phyloP scores from a whole-genome alignment of 2,888 invertebrate genomes.

The Masnerella sp. region DNA sequence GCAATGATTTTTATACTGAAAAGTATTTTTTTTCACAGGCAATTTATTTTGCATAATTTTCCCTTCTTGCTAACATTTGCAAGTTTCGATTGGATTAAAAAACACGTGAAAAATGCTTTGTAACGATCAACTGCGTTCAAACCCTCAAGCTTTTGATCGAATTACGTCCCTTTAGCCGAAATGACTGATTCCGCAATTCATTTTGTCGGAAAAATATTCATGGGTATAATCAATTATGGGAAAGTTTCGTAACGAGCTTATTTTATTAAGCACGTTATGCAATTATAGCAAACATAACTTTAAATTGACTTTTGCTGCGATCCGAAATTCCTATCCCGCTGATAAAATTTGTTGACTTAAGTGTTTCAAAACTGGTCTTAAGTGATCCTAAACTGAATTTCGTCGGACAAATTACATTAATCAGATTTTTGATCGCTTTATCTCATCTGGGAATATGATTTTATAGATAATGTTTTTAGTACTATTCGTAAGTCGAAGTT shows the following conservation, averaged over 20 bases:
- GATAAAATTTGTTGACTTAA: neutral
- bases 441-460: too few relatives aligned
- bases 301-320: constrained; percentile 24
- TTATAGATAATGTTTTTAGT: too few relatives aligned
- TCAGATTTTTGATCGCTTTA: neutral
- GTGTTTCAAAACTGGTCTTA: constrained; percentile 3
- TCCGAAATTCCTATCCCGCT: neutral
- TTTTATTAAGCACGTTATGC: neutral
- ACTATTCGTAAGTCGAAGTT: neutral
- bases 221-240: constrained; percentile 1
- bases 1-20: too few relatives aligned
- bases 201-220: constrained; percentile 11
- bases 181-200: too few relatives aligned
- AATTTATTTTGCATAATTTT: too few relatives aligned
- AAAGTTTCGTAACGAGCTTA: constrained; percentile 10
- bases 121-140: too few relatives aligned
- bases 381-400: constrained; percentile 23
- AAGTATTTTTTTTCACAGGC: too few relatives aligned
- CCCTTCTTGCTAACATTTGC: too few relatives aligned
- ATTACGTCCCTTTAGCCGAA: too few relatives aligned
- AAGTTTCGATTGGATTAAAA: too few relatives aligned
- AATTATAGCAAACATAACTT: constrained; percentile 19
- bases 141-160: too few relatives aligned
- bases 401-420: constrained; percentile 4
- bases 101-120: too few relatives aligned